Base-by-base conservation (phyloP, 2,113 vertebrate species). In the Menura novaehollandiae region DNA sequence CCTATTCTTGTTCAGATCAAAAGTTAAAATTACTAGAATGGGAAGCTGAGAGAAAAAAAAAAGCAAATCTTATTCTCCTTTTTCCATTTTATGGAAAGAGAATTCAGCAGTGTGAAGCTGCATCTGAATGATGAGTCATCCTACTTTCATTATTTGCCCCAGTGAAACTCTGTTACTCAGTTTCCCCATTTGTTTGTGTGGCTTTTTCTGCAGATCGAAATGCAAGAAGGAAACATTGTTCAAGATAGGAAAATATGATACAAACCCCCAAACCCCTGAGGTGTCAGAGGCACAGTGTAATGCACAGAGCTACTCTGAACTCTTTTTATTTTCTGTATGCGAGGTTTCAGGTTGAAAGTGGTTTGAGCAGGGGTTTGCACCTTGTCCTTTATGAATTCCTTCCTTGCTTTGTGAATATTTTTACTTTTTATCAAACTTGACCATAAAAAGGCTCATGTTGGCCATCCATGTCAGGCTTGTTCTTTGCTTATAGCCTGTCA, bases 161-260 rank as follows among this genome's bases (percentile, higher is more conserved):
- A 64, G 60, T 78, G 92, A 94, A 88, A 60, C 76, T 15, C 59
- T 85, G 75, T 96, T 96, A 95, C 73, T 97, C 95, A 97, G 66
- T 91, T 78, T 89, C 47, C 93, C 91, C 96, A 87, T 84, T 94
- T 96, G 83, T 96, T 96, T 95, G 86, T 91, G 76, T 91, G 46
- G 56, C 46, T 78, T 95, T 96, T 96, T 95, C 66, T 95, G 66
- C 88, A 72, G 82, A 64, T 83, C 9, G 2, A 41, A 41, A 67
- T 80, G 79, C 63, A 71, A 20, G 84, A 77, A 88, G 83, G 91
- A 91, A 94, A 81, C 41, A 24, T 32, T 74, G 64, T 83, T 95
- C 8, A 13, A 96, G 78, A 79, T 60, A 91, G 96, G 95, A 97
- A 97, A 96, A 81, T 86, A 44, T 91, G 79, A 87, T 91, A 81